A percentile compares a stretch with the other conserved stretches of the same genome.
These are phyloP conservation scores for Prionace glauca DNA, from an alignment of 2,797 vertebrate species.

Conservation along the genomic window DNA sequence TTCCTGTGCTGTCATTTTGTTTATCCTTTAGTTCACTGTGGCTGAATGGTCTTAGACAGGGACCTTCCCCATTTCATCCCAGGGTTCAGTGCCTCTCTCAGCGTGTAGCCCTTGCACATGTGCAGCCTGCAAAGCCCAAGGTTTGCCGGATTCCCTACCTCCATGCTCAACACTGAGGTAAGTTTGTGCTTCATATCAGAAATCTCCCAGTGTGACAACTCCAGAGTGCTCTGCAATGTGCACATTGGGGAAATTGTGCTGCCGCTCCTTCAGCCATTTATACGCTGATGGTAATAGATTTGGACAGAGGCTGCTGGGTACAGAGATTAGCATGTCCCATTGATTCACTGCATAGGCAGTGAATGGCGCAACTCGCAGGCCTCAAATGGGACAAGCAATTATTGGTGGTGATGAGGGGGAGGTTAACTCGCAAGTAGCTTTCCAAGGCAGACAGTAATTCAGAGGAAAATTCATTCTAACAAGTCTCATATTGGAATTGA, in stretches of 20 bases:
- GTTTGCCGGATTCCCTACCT: no score
- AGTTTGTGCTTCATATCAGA: neutral
- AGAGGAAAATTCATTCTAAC: neutral
- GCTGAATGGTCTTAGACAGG: no score
- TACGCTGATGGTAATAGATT: neutral
- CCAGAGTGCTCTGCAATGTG: neutral
- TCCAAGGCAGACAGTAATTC: neutral
- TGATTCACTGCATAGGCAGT: neutral
- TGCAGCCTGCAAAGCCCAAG: no score
- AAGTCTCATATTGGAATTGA: neutral
- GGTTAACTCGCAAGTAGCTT: neutral
- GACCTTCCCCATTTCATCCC: no score
- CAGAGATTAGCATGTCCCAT: neutral
- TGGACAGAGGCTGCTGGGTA: neutral
- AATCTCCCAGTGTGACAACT: neutral
- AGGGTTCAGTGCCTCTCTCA: no score
- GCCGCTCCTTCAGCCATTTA: neutral
- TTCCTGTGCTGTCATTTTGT: no score
- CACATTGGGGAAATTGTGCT: neutral
- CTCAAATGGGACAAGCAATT: neutral
- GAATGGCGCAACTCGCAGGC: neutral
- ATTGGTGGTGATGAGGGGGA: neutral
- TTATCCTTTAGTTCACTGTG: no score
- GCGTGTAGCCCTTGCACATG: no score
- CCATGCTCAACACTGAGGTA: no score